Conservation (phyloP, 53 echinoderm and acorn worm species). For the Paelopatides confundens region DNA sequence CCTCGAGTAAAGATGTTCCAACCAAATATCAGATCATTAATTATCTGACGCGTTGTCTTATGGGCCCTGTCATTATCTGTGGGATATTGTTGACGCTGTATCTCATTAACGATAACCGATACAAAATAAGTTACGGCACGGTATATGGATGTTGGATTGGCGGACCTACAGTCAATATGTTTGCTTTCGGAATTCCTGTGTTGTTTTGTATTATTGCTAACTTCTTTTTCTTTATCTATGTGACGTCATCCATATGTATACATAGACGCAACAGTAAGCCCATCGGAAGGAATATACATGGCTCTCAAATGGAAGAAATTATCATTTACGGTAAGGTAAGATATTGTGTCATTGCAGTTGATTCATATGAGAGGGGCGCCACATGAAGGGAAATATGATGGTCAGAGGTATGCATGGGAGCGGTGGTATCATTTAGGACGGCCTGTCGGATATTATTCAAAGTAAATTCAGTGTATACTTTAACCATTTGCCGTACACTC, state of each 20-base stretch:
- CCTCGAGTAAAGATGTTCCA: neutral
- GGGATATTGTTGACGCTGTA: neutral
- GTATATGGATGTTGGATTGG: constrained; percentile 31
- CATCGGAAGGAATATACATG: too few species aligned
- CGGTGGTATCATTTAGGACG: too few species aligned
- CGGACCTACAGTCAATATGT: neutral
- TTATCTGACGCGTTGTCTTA: neutral
- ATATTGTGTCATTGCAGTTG: too few species aligned
- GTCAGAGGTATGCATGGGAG: too few species aligned
- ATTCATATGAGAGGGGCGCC: too few species aligned
- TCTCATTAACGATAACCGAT: neutral
- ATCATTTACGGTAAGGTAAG: too few species aligned
- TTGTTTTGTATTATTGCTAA: neutral
- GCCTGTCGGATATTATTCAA: too few species aligned
- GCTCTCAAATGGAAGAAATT: too few species aligned
- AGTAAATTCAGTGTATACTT: too few species aligned
- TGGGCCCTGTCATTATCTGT: neutral
- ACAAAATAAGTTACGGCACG: neutral
- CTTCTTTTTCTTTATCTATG: constrained; percentile 5
- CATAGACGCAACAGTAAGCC: neutral
- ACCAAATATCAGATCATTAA: neutral
- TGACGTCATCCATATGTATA: neutral
- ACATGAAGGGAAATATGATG: too few species aligned
- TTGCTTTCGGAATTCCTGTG: constrained; percentile 29
- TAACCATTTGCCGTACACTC: too few species aligned